Evolutionary conservation across 1,140 invertebrate species (phyloP), one percentile per base, ranked within the genome.

Genomic region (Rhopalosiphum maidis): DNA sequence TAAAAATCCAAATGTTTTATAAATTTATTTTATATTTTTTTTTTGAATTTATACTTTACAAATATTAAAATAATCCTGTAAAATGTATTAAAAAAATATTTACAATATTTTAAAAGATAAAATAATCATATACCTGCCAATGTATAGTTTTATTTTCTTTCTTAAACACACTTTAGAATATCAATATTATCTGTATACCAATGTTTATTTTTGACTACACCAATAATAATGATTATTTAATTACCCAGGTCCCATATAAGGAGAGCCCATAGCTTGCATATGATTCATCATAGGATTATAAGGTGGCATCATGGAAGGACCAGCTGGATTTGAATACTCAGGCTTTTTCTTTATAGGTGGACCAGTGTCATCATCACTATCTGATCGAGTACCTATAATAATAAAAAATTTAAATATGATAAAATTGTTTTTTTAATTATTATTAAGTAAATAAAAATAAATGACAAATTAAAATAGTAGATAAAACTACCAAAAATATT

Each of bases 311-410:
- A 95, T 96, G 8, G 96, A 95, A 88, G 95, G 93, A 94, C 96
- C 94, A 94, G 95, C 94, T 86, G 95, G 94, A 35, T 95, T 95
- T 82, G 95, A 95, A 85, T 95, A 96, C 95, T 97, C 97, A 15
- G 96, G 96, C 95, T 97, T 97, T 21, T 95, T 93, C 95, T 96
- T 97, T 95, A 98, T 98, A 55, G 96, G 96, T 3, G 96, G 96
- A 2, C 97, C 97, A 95, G 97, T 97, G 95, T 98, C 97, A 95
- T 98, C 97, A 91, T 97, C 97, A 82, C 96, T 96, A 93, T 96
- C 96, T 85, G 96, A 96, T 43, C 91, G 91, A 54, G 35, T 55
- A 51, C 91, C 85, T 93, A 89, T 3, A 43, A 87, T 55, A 22
- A 43, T n/a, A 68, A 30, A n/a, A 1, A 18, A 55, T 55, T 41